A percentile compares a stretch with the other conserved stretches of the same genome.
phyloP scores from a whole-genome alignment of 2,888 invertebrate genomes.

The Acleris holmiana region DNA sequence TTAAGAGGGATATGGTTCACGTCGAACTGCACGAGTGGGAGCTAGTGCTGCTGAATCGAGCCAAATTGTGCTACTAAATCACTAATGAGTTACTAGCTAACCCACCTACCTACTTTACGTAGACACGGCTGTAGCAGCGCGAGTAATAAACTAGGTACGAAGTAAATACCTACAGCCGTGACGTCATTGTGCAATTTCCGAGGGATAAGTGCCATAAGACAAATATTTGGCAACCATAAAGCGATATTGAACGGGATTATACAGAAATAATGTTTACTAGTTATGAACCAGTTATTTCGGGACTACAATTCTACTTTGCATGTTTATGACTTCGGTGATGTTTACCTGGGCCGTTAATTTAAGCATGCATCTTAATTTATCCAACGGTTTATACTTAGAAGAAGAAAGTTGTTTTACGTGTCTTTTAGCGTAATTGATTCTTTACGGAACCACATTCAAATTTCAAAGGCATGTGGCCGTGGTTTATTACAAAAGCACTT shows the following conservation, averaged over 20 bases:
- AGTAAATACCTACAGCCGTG: conserved; percentile 19
- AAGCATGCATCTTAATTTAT: background rate
- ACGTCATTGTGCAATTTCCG: conserved; percentile 22
- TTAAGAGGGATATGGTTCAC: conserved; percentile 1
- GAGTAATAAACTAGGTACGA: conserved; percentile 12
- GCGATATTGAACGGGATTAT: conserved; percentile 23
- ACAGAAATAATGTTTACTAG: conserved; percentile 23
- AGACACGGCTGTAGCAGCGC: background rate
- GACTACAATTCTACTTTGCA: too few relatives aligned
- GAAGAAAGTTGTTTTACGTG: background rate
- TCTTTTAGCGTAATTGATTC: conserved; percentile 8
- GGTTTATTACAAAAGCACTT: conserved; percentile 32
- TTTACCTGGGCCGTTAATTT: background rate
- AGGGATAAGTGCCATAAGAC: conserved; percentile 14
- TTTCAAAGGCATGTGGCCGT: conserved; percentile 9
- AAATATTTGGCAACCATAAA: conserved; percentile 11
- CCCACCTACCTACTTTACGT: conserved; percentile 16
- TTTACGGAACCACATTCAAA: conserved; percentile 4
- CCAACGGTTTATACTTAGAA: background rate
- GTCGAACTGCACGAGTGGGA: background rate
- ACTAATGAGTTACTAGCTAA: conserved; percentile 15
- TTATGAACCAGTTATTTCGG: background rate
- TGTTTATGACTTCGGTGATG: too few relatives aligned
- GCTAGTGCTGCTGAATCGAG: conserved; percentile 9
- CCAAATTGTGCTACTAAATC: conserved; percentile 11